phyloP scores from a whole-genome alignment of 1,140 invertebrate genomes.

The Coelopa frigida region DNA sequence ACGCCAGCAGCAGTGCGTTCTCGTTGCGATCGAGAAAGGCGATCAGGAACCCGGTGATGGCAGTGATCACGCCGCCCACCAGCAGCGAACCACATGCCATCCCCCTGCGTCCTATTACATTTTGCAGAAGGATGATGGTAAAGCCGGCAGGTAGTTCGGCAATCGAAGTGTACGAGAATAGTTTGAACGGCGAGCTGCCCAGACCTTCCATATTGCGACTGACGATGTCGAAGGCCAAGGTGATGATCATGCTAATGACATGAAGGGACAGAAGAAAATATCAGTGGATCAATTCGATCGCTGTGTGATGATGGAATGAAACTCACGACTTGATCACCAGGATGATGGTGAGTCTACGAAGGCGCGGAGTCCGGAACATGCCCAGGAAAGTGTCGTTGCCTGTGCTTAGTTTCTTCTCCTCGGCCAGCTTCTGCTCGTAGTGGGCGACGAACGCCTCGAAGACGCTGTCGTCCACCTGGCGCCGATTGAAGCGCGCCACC shows the following conservation, averaged over 20 bases:
- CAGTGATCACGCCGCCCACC: conserved; percentile 48
- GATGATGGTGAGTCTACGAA: conserved; percentile 50
- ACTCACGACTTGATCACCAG: conserved; percentile 55
- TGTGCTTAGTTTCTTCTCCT: conserved; percentile 21
- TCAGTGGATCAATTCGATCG: too few species aligned
- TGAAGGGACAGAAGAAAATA: neutral
- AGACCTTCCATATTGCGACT: conserved; percentile 53
- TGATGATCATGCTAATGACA: conserved; percentile 52
- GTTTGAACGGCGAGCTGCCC: conserved; percentile 50
- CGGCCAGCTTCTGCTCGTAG: conserved; percentile 24
- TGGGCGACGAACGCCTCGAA: conserved; percentile 41
- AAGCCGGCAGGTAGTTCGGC: conserved; percentile 51
- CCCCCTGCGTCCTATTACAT: conserved; percentile 52
- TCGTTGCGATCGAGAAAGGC: conserved; percentile 24
- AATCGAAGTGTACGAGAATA: conserved; percentile 49
- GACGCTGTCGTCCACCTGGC: conserved; percentile 43
- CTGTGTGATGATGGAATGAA: too few species aligned
- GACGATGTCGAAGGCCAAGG: conserved; percentile 55
- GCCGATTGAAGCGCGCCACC: conserved; percentile 52
- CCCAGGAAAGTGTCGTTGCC: conserved; percentile 33
- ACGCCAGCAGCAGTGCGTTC: conserved; percentile 24
- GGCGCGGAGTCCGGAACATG: conserved; percentile 47
- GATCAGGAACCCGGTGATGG: conserved; percentile 31
- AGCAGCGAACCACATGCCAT: conserved; percentile 50
- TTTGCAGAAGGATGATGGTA: conserved; percentile 50